Evolutionary conservation across 2,113 vertebrate species (phyloP).

Genomic region (Atlantisia rogersi): DNA sequence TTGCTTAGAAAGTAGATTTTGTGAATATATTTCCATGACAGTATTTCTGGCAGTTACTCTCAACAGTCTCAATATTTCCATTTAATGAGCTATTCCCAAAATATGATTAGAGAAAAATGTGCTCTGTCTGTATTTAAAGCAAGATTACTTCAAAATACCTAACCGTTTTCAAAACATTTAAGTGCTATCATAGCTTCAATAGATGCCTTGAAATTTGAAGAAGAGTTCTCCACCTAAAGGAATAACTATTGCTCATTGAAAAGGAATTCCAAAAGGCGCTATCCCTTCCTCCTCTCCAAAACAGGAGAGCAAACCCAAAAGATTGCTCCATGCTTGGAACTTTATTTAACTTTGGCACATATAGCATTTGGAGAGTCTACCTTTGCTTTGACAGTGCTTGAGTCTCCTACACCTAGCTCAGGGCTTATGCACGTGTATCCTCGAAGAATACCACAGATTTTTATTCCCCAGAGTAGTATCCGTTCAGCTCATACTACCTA

Average conservation of each 20-base stretch:
- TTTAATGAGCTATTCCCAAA: neutral
- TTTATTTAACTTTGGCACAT: neutral
- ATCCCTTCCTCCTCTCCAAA: neutral
- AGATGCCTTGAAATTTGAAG: neutral
- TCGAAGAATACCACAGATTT: neutral
- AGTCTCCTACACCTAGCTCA: neutral
- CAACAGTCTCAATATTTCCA: neutral
- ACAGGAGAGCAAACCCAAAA: neutral
- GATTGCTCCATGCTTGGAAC: neutral
- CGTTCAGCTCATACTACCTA: neutral
- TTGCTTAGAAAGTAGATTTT: neutral
- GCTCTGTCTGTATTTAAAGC: neutral
- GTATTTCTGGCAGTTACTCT: neutral
- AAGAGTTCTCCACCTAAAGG: neutral
- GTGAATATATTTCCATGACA: neutral
- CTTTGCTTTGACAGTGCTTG: neutral
- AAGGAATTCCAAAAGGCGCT: neutral
- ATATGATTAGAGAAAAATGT: neutral
- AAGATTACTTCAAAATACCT: neutral
- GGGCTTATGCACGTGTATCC: accelerated
- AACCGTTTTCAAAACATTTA: neutral
- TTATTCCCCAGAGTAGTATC: neutral
- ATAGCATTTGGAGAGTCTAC: neutral
- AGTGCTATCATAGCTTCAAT: neutral
- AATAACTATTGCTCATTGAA: neutral